phyloP scores from a whole-genome alignment of 2,888 invertebrate genomes.

The Theodoxus fluviatilis region DNA sequence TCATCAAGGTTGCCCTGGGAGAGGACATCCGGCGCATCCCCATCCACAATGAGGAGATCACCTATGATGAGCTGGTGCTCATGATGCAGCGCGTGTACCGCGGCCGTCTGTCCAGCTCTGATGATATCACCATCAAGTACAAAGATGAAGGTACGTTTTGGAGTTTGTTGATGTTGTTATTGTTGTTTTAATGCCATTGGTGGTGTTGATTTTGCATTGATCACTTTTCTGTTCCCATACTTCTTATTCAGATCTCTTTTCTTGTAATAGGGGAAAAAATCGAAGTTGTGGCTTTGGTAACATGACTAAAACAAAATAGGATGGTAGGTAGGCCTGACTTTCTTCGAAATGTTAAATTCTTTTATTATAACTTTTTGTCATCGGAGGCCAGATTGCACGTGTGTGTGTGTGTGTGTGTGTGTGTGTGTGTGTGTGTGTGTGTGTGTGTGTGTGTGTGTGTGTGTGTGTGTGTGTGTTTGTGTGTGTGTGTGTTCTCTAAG shows the following conservation, averaged over 20 bases:
- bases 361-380: no score
- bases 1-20: conserved; percentile 70
- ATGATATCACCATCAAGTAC: conserved; percentile 77
- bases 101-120: conserved; percentile 72
- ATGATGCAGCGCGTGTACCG: conserved; percentile 79
- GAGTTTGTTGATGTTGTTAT: background rate
- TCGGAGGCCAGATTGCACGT: no score
- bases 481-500: no score
- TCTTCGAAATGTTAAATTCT: no score
- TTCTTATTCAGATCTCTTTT: background rate
- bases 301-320: no score
- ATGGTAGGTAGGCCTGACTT: no score
- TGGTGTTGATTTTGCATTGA: background rate
- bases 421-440: no score
- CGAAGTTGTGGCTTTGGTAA: no score
- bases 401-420: no score
- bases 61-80: conserved; percentile 73
- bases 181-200: conserved; percentile 31
- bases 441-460: no score
- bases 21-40: conserved; percentile 76
- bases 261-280: no score
- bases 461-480: no score
- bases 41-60: conserved; percentile 78
- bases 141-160: conserved; percentile 74
- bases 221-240: background rate